phyloP scores from a whole-genome alignment of 2,113 vertebrate species.

The Hippoglossus stenolepis region DNA sequence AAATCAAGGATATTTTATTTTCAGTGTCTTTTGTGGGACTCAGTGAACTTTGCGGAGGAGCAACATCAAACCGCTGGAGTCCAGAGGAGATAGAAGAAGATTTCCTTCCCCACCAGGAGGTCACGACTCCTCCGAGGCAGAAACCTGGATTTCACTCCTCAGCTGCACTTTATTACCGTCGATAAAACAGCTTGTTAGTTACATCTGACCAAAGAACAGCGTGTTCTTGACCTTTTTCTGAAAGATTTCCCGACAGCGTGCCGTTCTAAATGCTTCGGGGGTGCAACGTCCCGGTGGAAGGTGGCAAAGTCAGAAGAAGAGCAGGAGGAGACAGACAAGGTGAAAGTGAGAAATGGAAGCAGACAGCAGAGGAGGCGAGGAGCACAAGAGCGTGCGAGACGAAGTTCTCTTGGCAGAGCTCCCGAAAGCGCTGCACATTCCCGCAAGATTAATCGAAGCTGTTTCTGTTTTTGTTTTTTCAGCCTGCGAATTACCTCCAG shows the following conservation, averaged over 20 bases:
- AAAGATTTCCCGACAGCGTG: neutral
- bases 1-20: no score
- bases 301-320: neutral
- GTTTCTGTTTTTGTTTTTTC: constrained; percentile 63
- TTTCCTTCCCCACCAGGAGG: neutral
- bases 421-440: constrained; percentile 54
- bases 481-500: constrained; percentile 62
- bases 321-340: neutral
- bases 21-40: no score
- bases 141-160: neutral
- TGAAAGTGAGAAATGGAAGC: neutral
- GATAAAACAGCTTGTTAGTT: constrained; percentile 1
- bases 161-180: neutral
- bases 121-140: neutral
- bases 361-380: constrained; percentile 25
- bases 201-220: neutral
- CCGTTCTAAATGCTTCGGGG: neutral
- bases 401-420: constrained; percentile 37
- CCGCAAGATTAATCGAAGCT: constrained; percentile 64
- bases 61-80: no score
- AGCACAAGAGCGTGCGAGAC: constrained; percentile 46
- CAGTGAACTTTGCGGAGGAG: no score
- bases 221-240: constrained; percentile 14
- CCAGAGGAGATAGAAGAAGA: no score
- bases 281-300: no score